Evolutionary conservation across 2,797 vertebrate genomes (phyloP).

Genomic region (Triplophysa yarkandensis): DNA sequence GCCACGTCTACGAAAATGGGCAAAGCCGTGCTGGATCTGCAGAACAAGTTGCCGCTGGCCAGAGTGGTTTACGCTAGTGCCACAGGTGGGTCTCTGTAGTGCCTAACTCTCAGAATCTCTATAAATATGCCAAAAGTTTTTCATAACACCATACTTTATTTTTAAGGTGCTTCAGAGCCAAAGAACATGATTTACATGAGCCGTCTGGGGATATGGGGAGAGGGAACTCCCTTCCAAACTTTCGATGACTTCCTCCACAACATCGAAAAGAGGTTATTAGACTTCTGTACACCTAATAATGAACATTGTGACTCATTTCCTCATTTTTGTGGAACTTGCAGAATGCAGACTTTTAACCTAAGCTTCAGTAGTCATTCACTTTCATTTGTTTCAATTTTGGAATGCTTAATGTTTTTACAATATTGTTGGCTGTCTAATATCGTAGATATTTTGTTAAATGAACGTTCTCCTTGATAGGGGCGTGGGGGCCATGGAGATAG

Average conservation of each 20-base stretch:
- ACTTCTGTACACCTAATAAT: neutral
- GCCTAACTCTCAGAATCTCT: too few species aligned
- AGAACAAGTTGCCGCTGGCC: constrained; percentile 91
- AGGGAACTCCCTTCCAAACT: constrained; percentile 90
- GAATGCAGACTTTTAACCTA: neutral
- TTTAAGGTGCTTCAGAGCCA: constrained; percentile 95
- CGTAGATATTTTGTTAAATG: neutral
- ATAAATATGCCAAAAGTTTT: neutral
- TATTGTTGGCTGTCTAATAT: neutral
- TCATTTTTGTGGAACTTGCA: neutral
- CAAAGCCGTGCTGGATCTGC: constrained; percentile 95
- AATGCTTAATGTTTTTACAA: neutral
- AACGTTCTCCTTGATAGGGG: constrained; percentile 72
- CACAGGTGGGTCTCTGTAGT: constrained; percentile 80
- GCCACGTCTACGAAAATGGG: constrained; percentile 98
- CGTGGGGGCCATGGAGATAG: constrained; percentile 98
- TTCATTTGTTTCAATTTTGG: neutral
- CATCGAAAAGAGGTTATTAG: constrained; percentile 91
- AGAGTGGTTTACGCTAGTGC: constrained; percentile 98
- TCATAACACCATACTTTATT: neutral
- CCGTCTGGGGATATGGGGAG: constrained; percentile 97
- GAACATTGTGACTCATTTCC: neutral
- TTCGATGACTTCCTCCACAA: constrained; percentile 97
- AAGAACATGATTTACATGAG: constrained; percentile 99
- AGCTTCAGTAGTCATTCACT: neutral